Percentiles rank a stretch among this genome's conserved stretches.
Conservation (phyloP, 2,113 vertebrate genomes). For the Seriola rivoliana region DNA sequence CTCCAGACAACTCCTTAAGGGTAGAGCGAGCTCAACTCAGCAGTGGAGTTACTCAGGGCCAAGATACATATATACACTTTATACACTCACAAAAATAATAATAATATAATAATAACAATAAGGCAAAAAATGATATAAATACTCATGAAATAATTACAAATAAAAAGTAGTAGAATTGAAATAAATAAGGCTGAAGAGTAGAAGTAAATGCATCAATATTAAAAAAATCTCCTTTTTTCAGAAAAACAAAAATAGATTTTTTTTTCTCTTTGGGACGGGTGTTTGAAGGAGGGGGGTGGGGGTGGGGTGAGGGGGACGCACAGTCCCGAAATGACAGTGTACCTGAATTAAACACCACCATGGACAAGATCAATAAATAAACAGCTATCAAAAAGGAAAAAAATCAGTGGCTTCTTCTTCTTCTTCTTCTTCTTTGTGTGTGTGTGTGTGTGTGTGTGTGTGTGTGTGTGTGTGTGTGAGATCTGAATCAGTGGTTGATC, state of each 20-base stretch:
- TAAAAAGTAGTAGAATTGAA: slow-evolving; percentile 79
- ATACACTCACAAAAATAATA: slow-evolving; percentile 76
- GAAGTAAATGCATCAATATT: slow-evolving; percentile 83
- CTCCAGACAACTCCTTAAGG: slow-evolving; percentile 70
- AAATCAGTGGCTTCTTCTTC: slow-evolving; percentile 77
- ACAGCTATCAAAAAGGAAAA: slow-evolving; percentile 70
- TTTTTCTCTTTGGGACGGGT: slow-evolving; percentile 78
- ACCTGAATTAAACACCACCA: slow-evolving; percentile 86
- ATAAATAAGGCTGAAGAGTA: slow-evolving; percentile 86
- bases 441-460: no score
- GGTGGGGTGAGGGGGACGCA: slow-evolving; percentile 39
- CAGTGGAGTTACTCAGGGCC: slow-evolving; percentile 75
- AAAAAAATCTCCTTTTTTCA: slow-evolving; percentile 79
- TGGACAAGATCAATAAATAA: slow-evolving; percentile 86
- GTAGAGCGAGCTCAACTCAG: slow-evolving; percentile 75
- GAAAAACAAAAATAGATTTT: slow-evolving; percentile 81
- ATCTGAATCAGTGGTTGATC: slow-evolving; percentile 64
- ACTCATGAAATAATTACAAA: slow-evolving; percentile 82
- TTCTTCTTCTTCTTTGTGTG: slow-evolving; percentile 20
- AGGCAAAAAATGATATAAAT: slow-evolving; percentile 84
- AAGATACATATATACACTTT: slow-evolving; percentile 81
- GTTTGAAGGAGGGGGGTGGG: slow-evolving; percentile 29
- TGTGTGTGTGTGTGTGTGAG: background rate
- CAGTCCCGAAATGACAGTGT: slow-evolving; percentile 82
- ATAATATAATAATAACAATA: slow-evolving; percentile 76